Evolutionary conservation across 2,113 vertebrate species (phyloP).

Genomic region (Oxyruncus cristatus): DNA sequence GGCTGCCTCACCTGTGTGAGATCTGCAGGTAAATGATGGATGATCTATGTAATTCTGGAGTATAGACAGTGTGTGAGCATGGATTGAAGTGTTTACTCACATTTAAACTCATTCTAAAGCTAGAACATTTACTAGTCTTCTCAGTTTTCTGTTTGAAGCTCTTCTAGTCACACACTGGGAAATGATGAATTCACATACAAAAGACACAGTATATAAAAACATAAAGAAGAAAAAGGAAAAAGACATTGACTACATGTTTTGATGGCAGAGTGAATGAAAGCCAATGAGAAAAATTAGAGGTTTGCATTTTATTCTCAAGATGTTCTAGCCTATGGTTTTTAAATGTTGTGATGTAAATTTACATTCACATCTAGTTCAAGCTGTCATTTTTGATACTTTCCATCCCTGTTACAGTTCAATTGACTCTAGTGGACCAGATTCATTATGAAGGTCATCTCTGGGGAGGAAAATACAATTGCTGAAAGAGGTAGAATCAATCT

Average conservation of each 20-base stretch:
- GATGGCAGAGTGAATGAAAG: neutral
- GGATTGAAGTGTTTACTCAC: constrained; percentile 19
- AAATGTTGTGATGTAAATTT: neutral
- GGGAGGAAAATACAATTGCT: neutral
- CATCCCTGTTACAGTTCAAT: neutral
- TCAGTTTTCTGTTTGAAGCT: neutral
- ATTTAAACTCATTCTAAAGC: neutral
- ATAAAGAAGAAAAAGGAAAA: accelerated
- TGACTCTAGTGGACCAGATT: neutral
- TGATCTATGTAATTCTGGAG: neutral
- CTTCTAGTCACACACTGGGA: neutral
- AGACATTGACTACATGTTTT: neutral
- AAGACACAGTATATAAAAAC: neutral
- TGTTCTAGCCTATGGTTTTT: neutral
- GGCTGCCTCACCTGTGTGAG: neutral
- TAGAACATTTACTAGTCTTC: neutral
- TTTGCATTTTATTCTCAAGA: neutral
- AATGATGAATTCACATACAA: neutral
- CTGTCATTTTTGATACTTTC: neutral
- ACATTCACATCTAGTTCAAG: neutral
- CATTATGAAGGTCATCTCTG: neutral
- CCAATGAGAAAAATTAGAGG: neutral
- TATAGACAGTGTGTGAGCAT: neutral
- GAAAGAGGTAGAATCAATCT: neutral
- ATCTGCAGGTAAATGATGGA: neutral